Evolutionary conservation across 2,113 vertebrate species (phyloP).

Genomic region (Misgurnus mizolepis): DNA sequence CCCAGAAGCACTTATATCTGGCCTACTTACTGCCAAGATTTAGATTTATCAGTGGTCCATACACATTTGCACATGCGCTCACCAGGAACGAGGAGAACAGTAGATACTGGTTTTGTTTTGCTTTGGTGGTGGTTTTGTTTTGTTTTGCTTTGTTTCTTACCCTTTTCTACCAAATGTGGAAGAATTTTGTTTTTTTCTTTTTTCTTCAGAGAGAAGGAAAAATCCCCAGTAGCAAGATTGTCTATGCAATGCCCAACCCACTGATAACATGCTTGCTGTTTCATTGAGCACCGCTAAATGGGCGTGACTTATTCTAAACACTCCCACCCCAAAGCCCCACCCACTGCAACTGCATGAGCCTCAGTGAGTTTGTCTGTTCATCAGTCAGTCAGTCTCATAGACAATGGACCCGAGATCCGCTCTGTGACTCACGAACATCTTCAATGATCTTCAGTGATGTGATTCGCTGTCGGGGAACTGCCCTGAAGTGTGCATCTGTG

Average conservation of each 20-base stretch:
- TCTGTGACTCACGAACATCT: not conserved
- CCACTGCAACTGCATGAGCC: constrained; percentile 44
- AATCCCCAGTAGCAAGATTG: constrained; percentile 69
- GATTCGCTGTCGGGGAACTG: constrained; percentile 65
- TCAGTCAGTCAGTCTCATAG: constrained; percentile 51
- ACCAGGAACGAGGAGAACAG: constrained; percentile 54
- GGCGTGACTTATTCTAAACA: constrained; percentile 10
- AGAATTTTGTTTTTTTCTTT: constrained; percentile 56
- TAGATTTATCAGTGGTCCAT: constrained; percentile 46
- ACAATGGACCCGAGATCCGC: not conserved
- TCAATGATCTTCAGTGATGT: constrained; percentile 45
- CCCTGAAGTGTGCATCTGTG: constrained; percentile 56
- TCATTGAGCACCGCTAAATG: constrained; percentile 9
- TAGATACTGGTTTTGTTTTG: constrained; percentile 31
- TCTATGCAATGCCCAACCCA: constrained; percentile 74
- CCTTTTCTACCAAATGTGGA: constrained; percentile 63
- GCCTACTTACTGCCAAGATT: constrained; percentile 53
- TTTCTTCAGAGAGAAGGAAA: constrained; percentile 10
- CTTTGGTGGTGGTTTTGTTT: constrained; percentile 55
- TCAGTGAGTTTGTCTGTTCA: constrained; percentile 43
- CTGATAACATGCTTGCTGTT: constrained; percentile 40
- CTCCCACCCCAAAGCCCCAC: constrained; percentile 48
- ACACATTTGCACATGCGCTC: not conserved
- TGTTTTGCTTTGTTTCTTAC: constrained; percentile 59
- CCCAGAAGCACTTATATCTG: constrained; percentile 38